Evolutionary conservation across 2,888 invertebrate species (phyloP), one percentile per base, ranked within the genome.

Genomic region (Drosophila recens): DNA sequence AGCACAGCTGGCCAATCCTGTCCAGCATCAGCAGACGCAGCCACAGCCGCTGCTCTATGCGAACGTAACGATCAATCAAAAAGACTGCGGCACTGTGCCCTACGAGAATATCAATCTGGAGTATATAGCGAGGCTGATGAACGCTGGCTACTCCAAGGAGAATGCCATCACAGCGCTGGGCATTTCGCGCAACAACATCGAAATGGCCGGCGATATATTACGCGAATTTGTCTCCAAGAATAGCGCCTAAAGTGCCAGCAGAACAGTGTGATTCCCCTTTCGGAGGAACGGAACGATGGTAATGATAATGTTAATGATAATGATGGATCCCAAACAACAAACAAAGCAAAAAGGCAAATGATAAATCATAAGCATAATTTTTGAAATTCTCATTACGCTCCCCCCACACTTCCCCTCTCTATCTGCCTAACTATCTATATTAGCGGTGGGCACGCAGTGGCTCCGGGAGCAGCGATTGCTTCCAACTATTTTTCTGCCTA

Each of bases 141-240:
- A 95, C 64, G 98, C 98, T 89, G 98, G 98, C 0, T 98, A 97
- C 91, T 96, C 97, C 1, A 96, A 97, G 89, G 97, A 98, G 90
- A 96, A 97, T 52, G 98, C 98, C 3, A 96, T 98, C 53, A 95
- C 98, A 80, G 98, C 98, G 4, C 94, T 98, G 82, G 97, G 97
- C 70, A 98, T 98, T 87, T 97, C 98, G 1, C 94, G 97, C 67
- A 98, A 98, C 93, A 97, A 98, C 93, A 94, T 98, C 61, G 97
- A 97, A 92, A 98, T 98, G 98, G 98, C 98, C 51, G 96, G 98
- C 93, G 98, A 98, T 92, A 98, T 98, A 90, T 93, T 98, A 80
- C 96, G 97, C 91, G 97, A 98, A 92, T 98, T 98, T 93, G 97
- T 97, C 52, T 95, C 95, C 52, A 95, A 95, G 88, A 92, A 91